Evolutionary conservation across 92 coral and sea anemone species (phyloP).

Genomic region (Anthopleura xanthogrammica): DNA sequence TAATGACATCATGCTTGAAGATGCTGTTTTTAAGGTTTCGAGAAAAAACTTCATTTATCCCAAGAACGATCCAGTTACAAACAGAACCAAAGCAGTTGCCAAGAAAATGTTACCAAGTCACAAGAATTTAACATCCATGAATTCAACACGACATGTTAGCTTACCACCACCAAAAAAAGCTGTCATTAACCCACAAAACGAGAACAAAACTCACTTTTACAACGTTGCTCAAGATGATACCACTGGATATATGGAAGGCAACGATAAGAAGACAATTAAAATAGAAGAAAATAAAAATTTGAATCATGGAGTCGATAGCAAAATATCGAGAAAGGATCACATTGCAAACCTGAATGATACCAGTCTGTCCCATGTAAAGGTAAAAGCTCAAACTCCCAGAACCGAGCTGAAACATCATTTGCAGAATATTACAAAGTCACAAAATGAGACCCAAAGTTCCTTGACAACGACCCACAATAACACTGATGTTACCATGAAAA

Average conservation of each 20-base stretch:
- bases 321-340: background rate
- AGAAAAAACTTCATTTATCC: background rate
- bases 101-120: background rate
- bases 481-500: constrained; percentile 3
- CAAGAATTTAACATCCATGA: background rate
- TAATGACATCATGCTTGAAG: background rate
- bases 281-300: background rate
- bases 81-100: background rate
- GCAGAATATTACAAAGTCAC: background rate
- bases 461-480: constrained; percentile 3
- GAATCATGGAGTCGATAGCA: background rate
- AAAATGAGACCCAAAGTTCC: background rate
- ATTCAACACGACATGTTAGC: background rate
- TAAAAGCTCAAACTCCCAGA: background rate
- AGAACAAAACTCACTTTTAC: constrained; percentile 6
- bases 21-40: background rate
- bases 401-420: background rate
- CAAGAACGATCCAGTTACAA: background rate
- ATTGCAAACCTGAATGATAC: background rate
- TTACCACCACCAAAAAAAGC: background rate
- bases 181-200: background rate
- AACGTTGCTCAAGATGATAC: constrained; percentile 16
- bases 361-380: background rate
- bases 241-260: constrained; percentile 13
- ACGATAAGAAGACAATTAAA: background rate